These are phyloP conservation scores for Dinomys branickii DNA, from an alignment of 2,113 vertebrate genomes.

Conservation along the genomic window DNA sequence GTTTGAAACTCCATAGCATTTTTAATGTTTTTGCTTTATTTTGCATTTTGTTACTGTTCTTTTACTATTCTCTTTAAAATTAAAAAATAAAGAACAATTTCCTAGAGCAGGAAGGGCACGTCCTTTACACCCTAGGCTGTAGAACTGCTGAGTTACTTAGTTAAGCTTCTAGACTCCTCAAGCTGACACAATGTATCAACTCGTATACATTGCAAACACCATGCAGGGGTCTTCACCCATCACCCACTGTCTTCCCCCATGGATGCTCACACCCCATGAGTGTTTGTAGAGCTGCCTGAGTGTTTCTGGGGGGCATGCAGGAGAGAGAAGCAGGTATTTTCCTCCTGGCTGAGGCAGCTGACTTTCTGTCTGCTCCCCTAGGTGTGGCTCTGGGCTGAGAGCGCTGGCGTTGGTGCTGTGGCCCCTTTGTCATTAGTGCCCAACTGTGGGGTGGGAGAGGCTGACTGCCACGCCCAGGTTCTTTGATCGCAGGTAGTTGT, in stretches of 20 bases:
- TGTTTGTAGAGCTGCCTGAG: neutral
- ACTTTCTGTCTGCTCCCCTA: neutral
- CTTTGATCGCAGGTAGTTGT: neutral
- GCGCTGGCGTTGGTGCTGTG: neutral
- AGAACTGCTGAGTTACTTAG: too few relatives aligned
- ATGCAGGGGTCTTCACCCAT: neutral
- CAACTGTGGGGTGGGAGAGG: neutral
- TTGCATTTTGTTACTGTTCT: too few relatives aligned
- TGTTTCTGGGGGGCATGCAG: neutral
- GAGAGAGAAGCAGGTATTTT: neutral
- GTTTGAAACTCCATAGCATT: too few relatives aligned
- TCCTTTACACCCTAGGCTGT: too few relatives aligned
- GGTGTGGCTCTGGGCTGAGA: neutral
- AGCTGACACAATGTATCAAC: too few relatives aligned
- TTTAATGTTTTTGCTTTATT: too few relatives aligned
- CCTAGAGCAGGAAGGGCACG: too few relatives aligned
- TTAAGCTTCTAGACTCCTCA: too few relatives aligned
- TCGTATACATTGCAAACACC: neutral
- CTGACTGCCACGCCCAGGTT: neutral
- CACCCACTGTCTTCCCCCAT: neutral
- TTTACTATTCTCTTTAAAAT: too few relatives aligned
- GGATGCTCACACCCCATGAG: neutral
- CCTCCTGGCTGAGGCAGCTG: neutral
- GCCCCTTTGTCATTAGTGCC: neutral
- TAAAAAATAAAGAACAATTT: too few relatives aligned